Percentiles rank a stretch among this genome's conserved stretches.
Conservation (phyloP, 2,888 invertebrate species). For the Allygus modestus region DNA sequence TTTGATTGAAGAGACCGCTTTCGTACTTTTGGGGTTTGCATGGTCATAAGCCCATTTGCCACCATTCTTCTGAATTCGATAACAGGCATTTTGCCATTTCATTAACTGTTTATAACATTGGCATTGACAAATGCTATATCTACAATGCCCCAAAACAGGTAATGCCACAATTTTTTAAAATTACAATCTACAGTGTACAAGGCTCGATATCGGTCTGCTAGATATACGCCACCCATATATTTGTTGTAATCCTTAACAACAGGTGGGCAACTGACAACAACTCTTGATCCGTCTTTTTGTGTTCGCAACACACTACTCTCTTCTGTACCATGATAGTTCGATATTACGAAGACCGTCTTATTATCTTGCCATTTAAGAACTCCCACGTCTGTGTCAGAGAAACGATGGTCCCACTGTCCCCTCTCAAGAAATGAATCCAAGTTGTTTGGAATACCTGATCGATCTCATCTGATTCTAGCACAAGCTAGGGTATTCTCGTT, state of each 20-base stretch:
- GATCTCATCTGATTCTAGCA: constrained; percentile 11
- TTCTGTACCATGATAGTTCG: constrained; percentile 34
- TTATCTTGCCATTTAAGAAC: constrained; percentile 36
- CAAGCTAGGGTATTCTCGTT: constrained; percentile 40
- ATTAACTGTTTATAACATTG: no score
- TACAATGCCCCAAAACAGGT: no score
- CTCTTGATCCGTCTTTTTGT: constrained; percentile 32
- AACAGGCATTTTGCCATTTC: no score
- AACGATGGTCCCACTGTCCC: constrained; percentile 34
- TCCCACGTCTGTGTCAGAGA: background rate
- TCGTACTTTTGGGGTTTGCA: no score
- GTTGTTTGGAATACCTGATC: constrained; percentile 21
- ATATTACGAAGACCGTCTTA: constrained; percentile 4
- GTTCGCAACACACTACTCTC: background rate
- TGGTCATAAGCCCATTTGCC: no score
- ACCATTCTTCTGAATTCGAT: no score
- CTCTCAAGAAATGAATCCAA: background rate
- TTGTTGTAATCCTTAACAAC: constrained; percentile 31
- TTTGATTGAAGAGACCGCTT: no score
- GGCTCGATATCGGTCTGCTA: constrained; percentile 32
- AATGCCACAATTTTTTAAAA: constrained; percentile 11
- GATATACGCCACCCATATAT: no score
- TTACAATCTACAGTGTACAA: constrained; percentile 17
- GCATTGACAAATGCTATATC: no score
- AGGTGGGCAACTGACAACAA: constrained; percentile 13